phyloP scores from a whole-genome alignment of 2,113 vertebrate genomes.

The Empidonax alnorum region DNA sequence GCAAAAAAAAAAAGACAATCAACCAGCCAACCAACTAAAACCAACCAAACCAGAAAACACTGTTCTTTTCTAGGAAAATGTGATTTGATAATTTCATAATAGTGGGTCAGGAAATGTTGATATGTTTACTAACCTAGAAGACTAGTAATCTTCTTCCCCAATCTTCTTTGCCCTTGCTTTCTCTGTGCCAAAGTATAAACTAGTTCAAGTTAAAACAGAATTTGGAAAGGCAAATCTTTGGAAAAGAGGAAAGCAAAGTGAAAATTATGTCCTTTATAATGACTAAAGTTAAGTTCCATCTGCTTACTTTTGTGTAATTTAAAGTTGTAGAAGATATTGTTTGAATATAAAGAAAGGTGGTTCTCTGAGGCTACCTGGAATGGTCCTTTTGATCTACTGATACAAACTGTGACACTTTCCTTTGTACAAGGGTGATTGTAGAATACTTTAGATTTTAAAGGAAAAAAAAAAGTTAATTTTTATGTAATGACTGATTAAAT shows the following conservation, averaged over 20 bases:
- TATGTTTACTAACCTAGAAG: background rate
- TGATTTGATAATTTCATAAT: background rate
- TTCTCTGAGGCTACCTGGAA: background rate
- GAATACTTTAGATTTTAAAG: background rate
- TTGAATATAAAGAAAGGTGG: background rate
- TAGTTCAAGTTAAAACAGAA: background rate
- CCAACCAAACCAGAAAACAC: rapidly evolving
- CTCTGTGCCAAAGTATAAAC: background rate
- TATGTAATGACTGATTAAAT: background rate
- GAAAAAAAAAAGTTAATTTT: background rate
- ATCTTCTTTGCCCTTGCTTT: background rate
- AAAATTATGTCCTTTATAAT: background rate
- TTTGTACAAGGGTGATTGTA: background rate
- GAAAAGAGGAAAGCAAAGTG: background rate
- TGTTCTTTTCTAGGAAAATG: background rate
- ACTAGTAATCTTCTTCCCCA: background rate
- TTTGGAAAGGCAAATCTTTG: background rate
- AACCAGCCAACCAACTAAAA: background rate
- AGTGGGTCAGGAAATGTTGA: background rate
- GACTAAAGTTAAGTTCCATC: background rate
- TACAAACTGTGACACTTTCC: background rate
- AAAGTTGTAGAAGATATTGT: background rate
- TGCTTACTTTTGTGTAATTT: background rate
- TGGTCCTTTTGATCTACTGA: background rate
- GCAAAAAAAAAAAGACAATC: background rate